phyloP scores from a whole-genome alignment of 1,140 invertebrate species.

The Temnothorax nylanderi region DNA sequence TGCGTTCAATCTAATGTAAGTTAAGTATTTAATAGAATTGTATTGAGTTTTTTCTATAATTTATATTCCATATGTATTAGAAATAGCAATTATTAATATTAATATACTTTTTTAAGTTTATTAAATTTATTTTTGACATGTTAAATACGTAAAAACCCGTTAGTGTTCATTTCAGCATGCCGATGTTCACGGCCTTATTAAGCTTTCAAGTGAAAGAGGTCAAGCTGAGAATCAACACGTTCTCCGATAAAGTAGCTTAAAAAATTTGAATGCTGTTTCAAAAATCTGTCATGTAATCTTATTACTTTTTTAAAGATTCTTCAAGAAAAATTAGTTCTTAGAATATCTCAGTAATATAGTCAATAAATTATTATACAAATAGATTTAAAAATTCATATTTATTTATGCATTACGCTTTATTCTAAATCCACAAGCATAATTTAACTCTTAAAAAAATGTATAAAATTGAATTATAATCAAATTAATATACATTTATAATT shows the following conservation, averaged over 20 bases:
- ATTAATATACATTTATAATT: not conserved
- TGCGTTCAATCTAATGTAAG: not conserved
- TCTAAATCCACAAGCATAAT: not conserved
- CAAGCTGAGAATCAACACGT: conserved; percentile 44
- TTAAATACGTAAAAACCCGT: not conserved
- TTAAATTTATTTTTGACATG: not conserved
- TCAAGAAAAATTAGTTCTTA: not conserved
- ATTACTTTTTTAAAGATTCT: not conserved
- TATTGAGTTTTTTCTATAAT: not conserved
- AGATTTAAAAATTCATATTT: not conserved
- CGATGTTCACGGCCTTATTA: not conserved
- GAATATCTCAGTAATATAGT: not conserved
- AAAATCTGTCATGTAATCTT: conserved; percentile 3
- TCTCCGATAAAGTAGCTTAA: conserved; percentile 3
- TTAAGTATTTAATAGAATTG: not conserved
- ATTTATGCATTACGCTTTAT: not conserved
- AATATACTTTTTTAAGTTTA: not conserved
- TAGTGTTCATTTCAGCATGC: not conserved
- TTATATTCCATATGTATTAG: not conserved
- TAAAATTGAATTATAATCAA: not conserved
- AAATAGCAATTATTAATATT: not conserved
- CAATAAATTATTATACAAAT: not conserved
- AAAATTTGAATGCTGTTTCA: not conserved
- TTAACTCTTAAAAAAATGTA: not conserved
- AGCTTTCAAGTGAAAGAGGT: conserved; percentile 52